phyloP scores from a whole-genome alignment of 2,888 invertebrate genomes.

The Nephrotoma appendiculata region DNA sequence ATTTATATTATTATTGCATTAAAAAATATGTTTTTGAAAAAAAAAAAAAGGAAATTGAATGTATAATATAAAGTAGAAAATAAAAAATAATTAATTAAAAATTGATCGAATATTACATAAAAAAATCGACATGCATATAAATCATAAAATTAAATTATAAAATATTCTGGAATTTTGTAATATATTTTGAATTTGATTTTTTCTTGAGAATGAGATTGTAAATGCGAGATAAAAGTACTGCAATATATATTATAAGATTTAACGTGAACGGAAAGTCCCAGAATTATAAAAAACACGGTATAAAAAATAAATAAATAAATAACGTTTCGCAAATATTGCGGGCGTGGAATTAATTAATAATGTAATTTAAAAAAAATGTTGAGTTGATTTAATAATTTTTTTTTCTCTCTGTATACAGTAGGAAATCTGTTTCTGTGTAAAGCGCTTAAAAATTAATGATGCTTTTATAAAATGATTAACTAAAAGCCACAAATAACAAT shows the following conservation, averaged over 20 bases:
- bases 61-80: background rate
- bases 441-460: background rate
- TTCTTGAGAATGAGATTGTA: background rate
- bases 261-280: background rate
- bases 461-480: background rate
- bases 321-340: background rate
- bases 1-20: background rate
- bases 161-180: background rate
- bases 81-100: background rate
- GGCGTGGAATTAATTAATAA: background rate
- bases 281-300: background rate
- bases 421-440: background rate
- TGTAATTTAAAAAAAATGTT: background rate
- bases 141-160: background rate
- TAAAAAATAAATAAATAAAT: background rate
- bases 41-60: background rate
- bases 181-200: background rate
- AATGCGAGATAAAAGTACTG: background rate
- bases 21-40: background rate
- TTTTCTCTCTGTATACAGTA: background rate
- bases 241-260: background rate
- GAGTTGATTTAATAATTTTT: background rate
- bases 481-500: background rate
- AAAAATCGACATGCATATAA: background rate
- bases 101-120: background rate